Base-by-base conservation (phyloP, 1,140 invertebrate genomes). In the Drosophila fuyamai region DNA sequence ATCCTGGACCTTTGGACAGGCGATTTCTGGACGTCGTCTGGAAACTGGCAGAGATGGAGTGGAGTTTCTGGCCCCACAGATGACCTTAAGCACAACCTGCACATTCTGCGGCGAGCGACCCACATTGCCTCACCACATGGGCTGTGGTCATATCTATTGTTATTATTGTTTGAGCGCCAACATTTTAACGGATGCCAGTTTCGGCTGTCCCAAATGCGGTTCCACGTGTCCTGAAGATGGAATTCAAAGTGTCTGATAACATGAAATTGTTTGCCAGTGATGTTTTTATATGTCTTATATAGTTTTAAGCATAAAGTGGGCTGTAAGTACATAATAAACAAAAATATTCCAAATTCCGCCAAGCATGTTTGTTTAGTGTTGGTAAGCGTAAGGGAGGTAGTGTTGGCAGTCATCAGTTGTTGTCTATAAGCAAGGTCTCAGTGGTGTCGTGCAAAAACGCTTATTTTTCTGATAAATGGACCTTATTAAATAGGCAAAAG, bases 131-230 rank as follows among this genome's bases (percentile, higher is more conserved):
- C 93, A 95, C 89, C 94, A 94, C 60, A 95, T 95, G 94, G 94
- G 94, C 8, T 95, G 95, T 84, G 91, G 91, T 12, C 95, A 95
- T 91, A 93, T 95, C 58, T 95, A 95, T 90, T 95, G 95, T 90
- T 95, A 95, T 92, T 94, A 94, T 75, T 95, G 95, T 89, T 81
- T 95, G 63, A 93, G 76, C 13, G 92, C 85, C 6, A 93, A 92
- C 81, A 43, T 92, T 35, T 13, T 77, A 16, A 91, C 89, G 4
- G 91, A 93, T 60, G 48, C 83, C 2, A 81, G 84, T 53, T 93
- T 92, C 63, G 35, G 38, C 35, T 93, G 92, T 43, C 79, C 86
- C 13, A 76, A 65, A 14, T 93, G 92, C 56, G 90, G 62, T 2
- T 70, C 80, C 1, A 46, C 41, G 7, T 78, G 75, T 44, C 36